Evolutionary conservation across 2,113 vertebrate species (phyloP).

Genomic region (Sterrhoptilus dennistouni): DNA sequence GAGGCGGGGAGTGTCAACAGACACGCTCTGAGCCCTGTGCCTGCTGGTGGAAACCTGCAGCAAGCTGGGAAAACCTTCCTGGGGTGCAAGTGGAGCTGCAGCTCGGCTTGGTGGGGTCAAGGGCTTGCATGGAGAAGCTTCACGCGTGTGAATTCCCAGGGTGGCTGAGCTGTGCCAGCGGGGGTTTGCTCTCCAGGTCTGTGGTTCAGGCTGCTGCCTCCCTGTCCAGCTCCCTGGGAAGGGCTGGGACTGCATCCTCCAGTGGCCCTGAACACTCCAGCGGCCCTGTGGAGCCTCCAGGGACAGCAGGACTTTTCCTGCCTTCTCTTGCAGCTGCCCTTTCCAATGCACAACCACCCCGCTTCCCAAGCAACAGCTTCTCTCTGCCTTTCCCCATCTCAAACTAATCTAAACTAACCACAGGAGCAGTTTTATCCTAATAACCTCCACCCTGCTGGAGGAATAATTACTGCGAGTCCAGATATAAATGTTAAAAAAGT

Average conservation of each 20-base stretch:
- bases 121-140: not conserved
- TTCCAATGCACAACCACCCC: rapidly evolving
- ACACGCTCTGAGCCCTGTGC: rapidly evolving
- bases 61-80: not conserved
- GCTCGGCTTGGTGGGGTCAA: rapidly evolving
- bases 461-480: not conserved
- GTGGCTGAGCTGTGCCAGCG: rapidly evolving
- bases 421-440: not conserved
- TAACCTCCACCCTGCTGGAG: not conserved
- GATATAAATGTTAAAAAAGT: not conserved
- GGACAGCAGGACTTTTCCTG: not conserved
- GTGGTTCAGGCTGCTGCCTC: not conserved
- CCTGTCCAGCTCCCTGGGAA: not conserved
- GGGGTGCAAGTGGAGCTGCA: not conserved
- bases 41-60: rapidly evolving
- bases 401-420: not conserved
- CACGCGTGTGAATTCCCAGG: rapidly evolving
- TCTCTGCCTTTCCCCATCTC: not conserved
- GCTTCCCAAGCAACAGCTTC: not conserved
- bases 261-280: no score
- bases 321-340: not conserved
- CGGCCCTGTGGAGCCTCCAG: rapidly evolving
- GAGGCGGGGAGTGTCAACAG: not conserved
- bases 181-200: rapidly evolving
- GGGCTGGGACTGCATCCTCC: rapidly evolving